A percentile compares a stretch with the other conserved stretches of the same genome.
phyloP scores from a whole-genome alignment of 2,113 vertebrate genomes.

The Hiodon alosoides region DNA sequence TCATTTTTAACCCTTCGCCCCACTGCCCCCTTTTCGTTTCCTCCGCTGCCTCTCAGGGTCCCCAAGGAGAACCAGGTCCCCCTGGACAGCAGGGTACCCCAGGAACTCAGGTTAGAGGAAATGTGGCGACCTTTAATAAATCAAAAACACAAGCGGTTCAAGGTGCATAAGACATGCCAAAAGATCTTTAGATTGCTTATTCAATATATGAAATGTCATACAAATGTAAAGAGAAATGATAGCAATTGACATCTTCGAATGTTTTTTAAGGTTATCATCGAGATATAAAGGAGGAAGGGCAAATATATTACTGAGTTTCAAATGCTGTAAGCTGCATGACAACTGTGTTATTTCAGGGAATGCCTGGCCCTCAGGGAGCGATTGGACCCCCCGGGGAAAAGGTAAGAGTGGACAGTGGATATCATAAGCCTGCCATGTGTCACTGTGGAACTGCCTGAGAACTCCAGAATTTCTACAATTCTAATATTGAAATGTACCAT shows the following conservation, averaged over 20 bases:
- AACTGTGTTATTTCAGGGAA: conserved; percentile 47
- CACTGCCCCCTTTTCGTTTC: background rate
- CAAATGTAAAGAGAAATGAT: no score
- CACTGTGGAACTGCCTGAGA: no score
- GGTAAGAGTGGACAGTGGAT: conserved; percentile 40
- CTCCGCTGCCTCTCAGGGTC: conserved; percentile 51
- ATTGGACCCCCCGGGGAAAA: conserved; percentile 66
- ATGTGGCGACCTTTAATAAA: background rate
- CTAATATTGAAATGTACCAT: background rate
- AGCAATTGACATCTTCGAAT: no score
- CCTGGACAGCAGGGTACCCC: conserved; percentile 66
- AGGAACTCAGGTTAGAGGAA: conserved; percentile 59
- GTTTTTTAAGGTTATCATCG: no score
- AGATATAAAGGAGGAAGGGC: no score
- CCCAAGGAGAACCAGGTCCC: conserved; percentile 70
- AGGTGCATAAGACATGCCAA: background rate
- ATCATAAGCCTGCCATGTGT: no score
- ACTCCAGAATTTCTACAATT: background rate
- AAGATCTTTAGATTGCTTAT: no score
- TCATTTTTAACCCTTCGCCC: background rate
- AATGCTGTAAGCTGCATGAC: background rate
- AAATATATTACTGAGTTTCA: background rate
- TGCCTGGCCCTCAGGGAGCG: conserved; percentile 65
- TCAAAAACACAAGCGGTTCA: background rate
- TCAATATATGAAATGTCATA: no score